Evolutionary conservation across 2,113 vertebrate genomes (phyloP), one percentile per base, ranked within the genome.

Genomic region (Tetraodon nigroviridis): DNA sequence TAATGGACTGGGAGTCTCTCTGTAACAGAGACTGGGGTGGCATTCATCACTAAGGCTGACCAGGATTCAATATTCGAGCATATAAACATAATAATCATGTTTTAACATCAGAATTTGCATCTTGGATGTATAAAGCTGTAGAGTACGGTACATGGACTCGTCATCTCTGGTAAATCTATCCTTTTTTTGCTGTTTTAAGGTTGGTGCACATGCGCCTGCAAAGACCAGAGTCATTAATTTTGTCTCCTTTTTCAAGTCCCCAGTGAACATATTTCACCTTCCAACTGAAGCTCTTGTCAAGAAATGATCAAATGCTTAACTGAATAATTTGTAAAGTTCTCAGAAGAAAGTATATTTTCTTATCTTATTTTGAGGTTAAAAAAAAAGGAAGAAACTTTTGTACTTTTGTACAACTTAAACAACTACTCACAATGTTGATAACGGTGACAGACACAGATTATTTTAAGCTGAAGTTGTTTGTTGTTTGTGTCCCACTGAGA

Each of bases 41-140:
- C 70, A 78, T 81, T 83, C 78, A 64, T 78, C 67, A 61, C 18
- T 45, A 58, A 67, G 63, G 69, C 56, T 76, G 66, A 73, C 58
- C 69, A 17, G 71, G 75, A 73, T 83, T 64, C 48, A 51, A 76
- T 81, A 84, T 78, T 78, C 46, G 76, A 68, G 70, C 59, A 60
- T 48, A 68, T 84, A 80, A 79, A 77, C 80, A 83, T 75, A 15
- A 73, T 71, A 67, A 77, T 79, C 71, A 78, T 80, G 32, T 10
- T 80, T 57, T 69, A 29, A 41, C 22, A 61, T 64, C 37, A 65
- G 63, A 49, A 46, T 55, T 62, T 37, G 46, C 32, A 37, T 37
- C 32, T 7, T 37, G 32, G 32, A 37, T 37, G n/a, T 58, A 48
- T 46, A 59, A 17, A 5, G 51, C 29, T 62, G 27, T 48, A 7